Conservation (phyloP, 2,797 vertebrate species). For the Philypnodon macrostomus region DNA sequence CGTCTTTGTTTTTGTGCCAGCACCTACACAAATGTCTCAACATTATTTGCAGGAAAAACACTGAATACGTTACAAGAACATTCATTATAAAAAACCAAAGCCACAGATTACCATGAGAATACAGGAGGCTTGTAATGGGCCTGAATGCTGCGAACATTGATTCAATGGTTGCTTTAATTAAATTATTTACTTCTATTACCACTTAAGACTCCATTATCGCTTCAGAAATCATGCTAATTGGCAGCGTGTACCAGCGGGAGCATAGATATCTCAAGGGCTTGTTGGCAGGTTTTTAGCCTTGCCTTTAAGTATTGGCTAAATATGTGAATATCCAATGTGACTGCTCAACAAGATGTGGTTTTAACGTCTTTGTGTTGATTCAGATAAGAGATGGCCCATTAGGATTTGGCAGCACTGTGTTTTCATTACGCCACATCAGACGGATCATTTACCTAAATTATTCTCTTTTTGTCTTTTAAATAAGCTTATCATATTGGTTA, state of each 20-base stretch:
- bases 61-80: conserved; percentile 69
- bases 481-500: conserved; percentile 14
- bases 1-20: conserved; percentile 79
- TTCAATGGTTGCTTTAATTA: conserved; percentile 64
- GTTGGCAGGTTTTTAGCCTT: conserved; percentile 60
- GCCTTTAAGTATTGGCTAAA: conserved; percentile 73
- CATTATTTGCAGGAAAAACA: conserved; percentile 70
- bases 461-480: conserved; percentile 55
- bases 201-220: conserved; percentile 81
- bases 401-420: conserved; percentile 68
- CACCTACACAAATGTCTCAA: conserved; percentile 74
- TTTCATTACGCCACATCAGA: conserved; percentile 76
- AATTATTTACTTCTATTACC: conserved; percentile 74
- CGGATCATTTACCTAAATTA: conserved; percentile 77
- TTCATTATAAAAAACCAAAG: conserved; percentile 62
- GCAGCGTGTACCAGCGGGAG: conserved; percentile 65
- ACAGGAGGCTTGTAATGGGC: conserved; percentile 65
- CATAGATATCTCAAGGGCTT: conserved; percentile 74
- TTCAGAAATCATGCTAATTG: conserved; percentile 70
- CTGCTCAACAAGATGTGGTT: conserved; percentile 65
- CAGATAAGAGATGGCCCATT: conserved; percentile 75
- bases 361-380: conserved; percentile 75
- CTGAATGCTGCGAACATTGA: conserved; percentile 68
- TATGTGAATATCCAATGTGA: conserved; percentile 70
- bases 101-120: conserved; percentile 80